phyloP scores from a whole-genome alignment of 2,113 vertebrate genomes.

The Gobio gobio region DNA sequence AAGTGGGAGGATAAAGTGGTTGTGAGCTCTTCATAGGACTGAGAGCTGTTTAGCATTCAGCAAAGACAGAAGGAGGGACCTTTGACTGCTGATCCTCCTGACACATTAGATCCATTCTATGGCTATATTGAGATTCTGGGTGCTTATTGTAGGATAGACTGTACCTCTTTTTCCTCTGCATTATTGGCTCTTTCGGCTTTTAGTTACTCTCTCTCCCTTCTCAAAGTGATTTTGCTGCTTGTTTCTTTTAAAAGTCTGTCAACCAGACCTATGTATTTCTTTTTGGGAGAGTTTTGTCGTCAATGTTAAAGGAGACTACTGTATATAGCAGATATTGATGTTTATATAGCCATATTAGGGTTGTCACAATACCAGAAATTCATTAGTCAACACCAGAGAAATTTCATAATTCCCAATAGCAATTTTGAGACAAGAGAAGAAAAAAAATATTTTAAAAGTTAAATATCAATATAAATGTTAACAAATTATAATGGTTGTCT shows the following conservation, averaged over 20 bases:
- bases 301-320: background rate
- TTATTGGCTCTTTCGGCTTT: background rate
- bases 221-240: conserved; percentile 8
- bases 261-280: background rate
- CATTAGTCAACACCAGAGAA: background rate
- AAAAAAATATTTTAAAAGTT: background rate
- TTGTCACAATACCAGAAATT: background rate
- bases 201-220: background rate
- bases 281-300: background rate
- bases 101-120: conserved; percentile 22
- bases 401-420: background rate
- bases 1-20: conserved; percentile 53
- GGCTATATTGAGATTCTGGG: conserved; percentile 38
- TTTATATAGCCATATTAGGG: background rate
- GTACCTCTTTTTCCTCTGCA: conserved; percentile 31
- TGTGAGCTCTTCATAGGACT: conserved; percentile 39
- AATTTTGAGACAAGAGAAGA: background rate
- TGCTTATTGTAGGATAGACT: conserved; percentile 40
- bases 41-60: conserved; percentile 53
- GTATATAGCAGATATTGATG: background rate
- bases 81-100: conserved; percentile 40
- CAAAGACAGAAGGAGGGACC: conserved; percentile 6
- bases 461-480: background rate
- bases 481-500: background rate
- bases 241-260: background rate